Base-by-base conservation (phyloP, 2,888 invertebrate species). In the Endotricha flammealis region DNA sequence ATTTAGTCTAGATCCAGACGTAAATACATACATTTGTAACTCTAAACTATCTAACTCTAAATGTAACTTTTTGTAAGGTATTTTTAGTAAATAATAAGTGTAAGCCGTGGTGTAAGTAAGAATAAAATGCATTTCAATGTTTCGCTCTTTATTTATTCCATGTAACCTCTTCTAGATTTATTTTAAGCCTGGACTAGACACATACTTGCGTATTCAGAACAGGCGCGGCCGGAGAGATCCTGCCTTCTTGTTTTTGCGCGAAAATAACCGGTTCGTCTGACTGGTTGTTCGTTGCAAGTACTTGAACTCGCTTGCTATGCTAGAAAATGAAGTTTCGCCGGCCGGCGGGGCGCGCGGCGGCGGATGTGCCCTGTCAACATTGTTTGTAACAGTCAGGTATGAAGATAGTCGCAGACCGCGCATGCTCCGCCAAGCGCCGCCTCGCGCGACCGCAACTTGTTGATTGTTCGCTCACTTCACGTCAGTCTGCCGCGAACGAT, bases 391-490 rank as follows among this genome's bases (percentile, higher is more conserved):
- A 53, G 67, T 70, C 67, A 48, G 46, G 64, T 64, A 59, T 81
- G 79, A 85, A 85, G 36, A 60, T 78, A 82, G 81, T 57, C 42
- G 53, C 79, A 54, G 58, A 63, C 62, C 53, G 79, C 83, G 80
- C 85, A 82, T 83, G 82, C 80, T 75, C 80, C 53, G 55, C 54
- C 68, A 70, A 70, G 72, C 75, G 67, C 71, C 68, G 73, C 68
- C 68, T 69, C 66, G 67, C 72, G 61, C 67, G 61, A 64, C 62
- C 74, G 73, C 81, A 75, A 83, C 83, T 83, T 83, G 83, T 86
- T 83, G 85, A 83, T 77, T 78, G 76, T 77, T 78, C 78, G 63
- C 82, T 78, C 77, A 81, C 83, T 85, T 83, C 85, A 80, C 56
- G 63, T 48, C 68, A 81, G 81, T 82, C 66, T 60, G 64, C 57